A percentile compares a stretch with the other conserved stretches of the same genome.
Evolutionary conservation across 2,888 invertebrate genomes (phyloP).

Genomic region (Heterodera filipjevi): DNA sequence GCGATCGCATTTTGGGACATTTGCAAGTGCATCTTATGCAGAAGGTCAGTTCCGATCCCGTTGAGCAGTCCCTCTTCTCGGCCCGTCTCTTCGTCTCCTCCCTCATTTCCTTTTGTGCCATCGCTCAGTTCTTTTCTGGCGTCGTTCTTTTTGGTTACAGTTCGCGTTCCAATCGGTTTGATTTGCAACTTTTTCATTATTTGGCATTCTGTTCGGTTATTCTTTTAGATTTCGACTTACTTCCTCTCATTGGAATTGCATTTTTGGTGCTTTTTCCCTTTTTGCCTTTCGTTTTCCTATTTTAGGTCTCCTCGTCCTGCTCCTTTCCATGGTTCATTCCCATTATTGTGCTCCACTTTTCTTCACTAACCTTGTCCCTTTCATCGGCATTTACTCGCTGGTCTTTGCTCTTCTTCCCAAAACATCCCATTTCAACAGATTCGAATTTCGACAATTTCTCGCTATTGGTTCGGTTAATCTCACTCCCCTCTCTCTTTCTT

Average conservation of each 20-base stretch:
- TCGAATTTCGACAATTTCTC: constrained; percentile 19
- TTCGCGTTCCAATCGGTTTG: constrained; percentile 26
- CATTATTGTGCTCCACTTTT: constrained; percentile 42
- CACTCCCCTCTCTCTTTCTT: no score
- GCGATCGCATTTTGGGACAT: constrained; percentile 23
- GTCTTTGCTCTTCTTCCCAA: constrained; percentile 23
- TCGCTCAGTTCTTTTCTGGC: constrained; percentile 38
- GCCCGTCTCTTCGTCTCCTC: constrained; percentile 34
- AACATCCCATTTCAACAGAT: neutral
- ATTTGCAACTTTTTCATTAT: neutral
- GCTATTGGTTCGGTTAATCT: neutral
- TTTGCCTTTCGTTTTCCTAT: neutral
- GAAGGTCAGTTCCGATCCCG: constrained; percentile 5
- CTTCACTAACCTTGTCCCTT: constrained; percentile 39
- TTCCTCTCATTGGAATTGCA: constrained; percentile 37
- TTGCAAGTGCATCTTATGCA: constrained; percentile 21
- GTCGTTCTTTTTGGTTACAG: constrained; percentile 38
- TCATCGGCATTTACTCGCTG: constrained; percentile 42
- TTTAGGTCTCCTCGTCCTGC: constrained; percentile 9
- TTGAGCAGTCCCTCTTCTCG: constrained; percentile 14
- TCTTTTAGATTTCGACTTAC: constrained; percentile 34
- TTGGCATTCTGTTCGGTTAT: neutral
- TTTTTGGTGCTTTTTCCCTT: constrained; percentile 27
- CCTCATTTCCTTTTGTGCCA: constrained; percentile 34
- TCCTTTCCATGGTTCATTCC: constrained; percentile 34